Conservation (phyloP, 2,113 vertebrate species). For the Cranoglanis bouderius region DNA sequence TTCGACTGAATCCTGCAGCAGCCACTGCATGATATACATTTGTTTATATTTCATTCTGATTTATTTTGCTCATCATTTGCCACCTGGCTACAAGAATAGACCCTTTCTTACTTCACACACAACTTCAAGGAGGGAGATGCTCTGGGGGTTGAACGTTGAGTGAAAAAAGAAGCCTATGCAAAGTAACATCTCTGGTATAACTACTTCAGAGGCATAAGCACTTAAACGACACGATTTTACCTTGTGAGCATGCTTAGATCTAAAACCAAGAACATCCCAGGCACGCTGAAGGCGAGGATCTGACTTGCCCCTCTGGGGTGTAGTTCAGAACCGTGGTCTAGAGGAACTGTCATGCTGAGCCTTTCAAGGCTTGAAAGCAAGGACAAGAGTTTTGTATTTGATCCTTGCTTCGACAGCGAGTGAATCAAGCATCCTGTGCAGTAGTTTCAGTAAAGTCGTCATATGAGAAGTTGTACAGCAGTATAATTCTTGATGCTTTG, state of each 20-base stretch:
- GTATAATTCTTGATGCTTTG: background rate
- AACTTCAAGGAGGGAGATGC: background rate
- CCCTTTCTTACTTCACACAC: background rate
- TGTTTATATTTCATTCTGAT: background rate
- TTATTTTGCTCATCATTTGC: background rate
- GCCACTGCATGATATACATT: background rate
- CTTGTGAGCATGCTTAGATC: background rate
- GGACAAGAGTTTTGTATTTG: slow-evolving; percentile 13
- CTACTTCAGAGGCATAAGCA: background rate
- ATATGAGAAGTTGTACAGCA: background rate
- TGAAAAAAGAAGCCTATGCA: background rate
- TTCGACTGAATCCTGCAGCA: background rate
- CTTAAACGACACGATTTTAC: background rate
- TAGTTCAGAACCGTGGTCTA: background rate
- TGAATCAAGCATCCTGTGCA: background rate
- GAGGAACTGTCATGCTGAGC: background rate
- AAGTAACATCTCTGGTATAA: background rate
- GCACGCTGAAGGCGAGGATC: background rate
- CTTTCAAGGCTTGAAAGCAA: background rate
- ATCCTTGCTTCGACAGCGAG: background rate
- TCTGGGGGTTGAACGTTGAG: background rate
- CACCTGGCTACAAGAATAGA: background rate
- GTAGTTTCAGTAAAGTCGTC: background rate
- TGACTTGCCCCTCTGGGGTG: background rate
- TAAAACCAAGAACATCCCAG: background rate